These are phyloP conservation scores for Nasonia vitripennis DNA, from an alignment of 1,140 invertebrate species.

Conservation along the genomic window DNA sequence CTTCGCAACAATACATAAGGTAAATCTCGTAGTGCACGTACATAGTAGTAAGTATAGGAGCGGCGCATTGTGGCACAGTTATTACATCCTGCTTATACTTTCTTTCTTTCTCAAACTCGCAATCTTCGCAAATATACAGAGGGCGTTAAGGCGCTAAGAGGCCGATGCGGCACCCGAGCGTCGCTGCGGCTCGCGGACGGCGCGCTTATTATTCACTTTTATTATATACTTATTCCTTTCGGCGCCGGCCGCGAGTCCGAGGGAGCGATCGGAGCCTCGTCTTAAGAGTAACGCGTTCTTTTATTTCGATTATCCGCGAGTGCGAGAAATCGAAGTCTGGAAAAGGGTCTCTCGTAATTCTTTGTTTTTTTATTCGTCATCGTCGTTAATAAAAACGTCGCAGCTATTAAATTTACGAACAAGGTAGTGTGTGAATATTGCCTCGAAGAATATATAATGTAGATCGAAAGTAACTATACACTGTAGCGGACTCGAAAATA, in stretches of 20 bases:
- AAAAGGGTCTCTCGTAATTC: background rate
- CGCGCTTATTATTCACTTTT: background rate
- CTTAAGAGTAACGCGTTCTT: background rate
- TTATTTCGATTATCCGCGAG: background rate
- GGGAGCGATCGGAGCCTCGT: background rate
- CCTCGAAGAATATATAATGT: conserved; percentile 33
- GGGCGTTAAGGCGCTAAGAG: conserved; percentile 31
- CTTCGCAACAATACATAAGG: background rate
- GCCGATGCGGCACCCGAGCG: background rate
- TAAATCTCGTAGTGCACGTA: conserved; percentile 11
- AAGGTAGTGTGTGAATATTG: conserved; percentile 7
- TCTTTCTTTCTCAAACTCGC: background rate
- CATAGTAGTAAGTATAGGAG: background rate
- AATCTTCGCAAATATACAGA: conserved; percentile 15
- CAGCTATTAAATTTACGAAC: conserved; percentile 2
- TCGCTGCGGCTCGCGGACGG: background rate
- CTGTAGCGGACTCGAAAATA: conserved; percentile 36
- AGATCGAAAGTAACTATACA: conserved; percentile 8
- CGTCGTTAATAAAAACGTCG: background rate
- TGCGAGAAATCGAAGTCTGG: background rate
- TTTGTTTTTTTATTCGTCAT: background rate
- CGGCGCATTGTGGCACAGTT: conserved; percentile 21
- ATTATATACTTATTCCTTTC: too few relatives aligned
- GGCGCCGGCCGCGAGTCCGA: background rate
- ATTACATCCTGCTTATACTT: conserved; percentile 9